phyloP scores from a whole-genome alignment of 2,797 vertebrate genomes.

The Onychomys arenicola region DNA sequence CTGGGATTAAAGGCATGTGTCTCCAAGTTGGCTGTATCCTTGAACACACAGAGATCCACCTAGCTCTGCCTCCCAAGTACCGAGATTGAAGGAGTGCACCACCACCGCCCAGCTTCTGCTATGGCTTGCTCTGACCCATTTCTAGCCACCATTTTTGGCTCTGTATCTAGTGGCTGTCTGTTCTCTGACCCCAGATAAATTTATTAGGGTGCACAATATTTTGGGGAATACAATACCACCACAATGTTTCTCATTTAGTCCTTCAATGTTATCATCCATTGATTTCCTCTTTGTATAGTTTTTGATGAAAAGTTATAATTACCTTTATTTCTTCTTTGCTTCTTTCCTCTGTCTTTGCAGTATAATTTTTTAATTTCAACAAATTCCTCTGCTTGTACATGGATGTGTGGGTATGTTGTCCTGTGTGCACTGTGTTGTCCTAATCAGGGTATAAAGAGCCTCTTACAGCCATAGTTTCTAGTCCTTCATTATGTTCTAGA shows the following conservation, averaged over 20 bases:
- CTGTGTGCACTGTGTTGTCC: neutral
- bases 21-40: too few relatives aligned
- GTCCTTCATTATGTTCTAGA: neutral
- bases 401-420: neutral
- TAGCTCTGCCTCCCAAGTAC: too few relatives aligned
- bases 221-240: too few relatives aligned
- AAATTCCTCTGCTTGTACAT: neutral
- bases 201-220: too few relatives aligned
- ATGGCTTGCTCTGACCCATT: too few relatives aligned
- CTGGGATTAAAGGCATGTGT: too few relatives aligned
- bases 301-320: conserved; percentile 15
- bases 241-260: neutral
- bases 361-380: neutral
- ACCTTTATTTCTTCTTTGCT: neutral
- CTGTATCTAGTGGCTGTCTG: too few relatives aligned
- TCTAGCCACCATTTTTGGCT: too few relatives aligned
- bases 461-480: neutral
- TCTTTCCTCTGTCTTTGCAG: neutral
- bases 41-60: too few relatives aligned
- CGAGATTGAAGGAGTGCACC: too few relatives aligned
- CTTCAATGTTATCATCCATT: neutral
- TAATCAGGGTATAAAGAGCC: neutral
- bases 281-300: neutral
- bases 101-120: too few relatives aligned
- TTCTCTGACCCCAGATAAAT: too few relatives aligned